Conservation (phyloP, 2,113 vertebrate genomes). For the Lagopus leucura region DNA sequence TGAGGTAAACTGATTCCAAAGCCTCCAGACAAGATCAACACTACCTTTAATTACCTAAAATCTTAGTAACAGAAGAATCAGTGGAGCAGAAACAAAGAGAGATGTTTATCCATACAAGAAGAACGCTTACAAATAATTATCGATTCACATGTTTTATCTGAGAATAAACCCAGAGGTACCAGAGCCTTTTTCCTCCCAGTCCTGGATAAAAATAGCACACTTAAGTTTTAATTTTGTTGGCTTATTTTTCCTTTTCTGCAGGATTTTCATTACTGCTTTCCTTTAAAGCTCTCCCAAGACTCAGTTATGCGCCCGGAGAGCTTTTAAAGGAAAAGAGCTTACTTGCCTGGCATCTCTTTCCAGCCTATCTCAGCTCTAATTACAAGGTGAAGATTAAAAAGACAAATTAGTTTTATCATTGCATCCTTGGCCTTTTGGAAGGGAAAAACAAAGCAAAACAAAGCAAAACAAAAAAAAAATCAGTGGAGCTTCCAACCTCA, state of each 20-base stretch:
- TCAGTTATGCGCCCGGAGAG: background rate
- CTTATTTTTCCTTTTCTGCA: constrained; percentile 55
- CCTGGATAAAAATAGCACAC: constrained; percentile 29
- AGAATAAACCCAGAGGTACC: background rate
- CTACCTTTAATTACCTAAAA: background rate
- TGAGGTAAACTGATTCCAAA: background rate
- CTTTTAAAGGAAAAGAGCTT: constrained; percentile 35
- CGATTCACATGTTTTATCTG: constrained; percentile 23
- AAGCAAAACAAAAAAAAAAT: background rate
- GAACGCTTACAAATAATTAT: background rate
- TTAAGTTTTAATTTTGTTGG: constrained; percentile 48
- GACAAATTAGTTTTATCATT: constrained; percentile 55
- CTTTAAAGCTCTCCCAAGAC: constrained; percentile 47
- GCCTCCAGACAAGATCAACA: background rate
- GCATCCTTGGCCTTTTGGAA: constrained; percentile 11
- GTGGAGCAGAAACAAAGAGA: background rate
- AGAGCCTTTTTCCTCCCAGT: background rate
- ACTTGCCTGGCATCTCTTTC: background rate
- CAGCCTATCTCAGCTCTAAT: constrained; percentile 36
- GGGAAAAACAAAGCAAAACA: background rate
- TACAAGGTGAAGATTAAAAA: constrained; percentile 49
- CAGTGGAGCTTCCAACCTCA: background rate
- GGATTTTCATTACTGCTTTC: constrained; percentile 52
- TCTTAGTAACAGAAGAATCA: background rate
- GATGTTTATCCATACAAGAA: background rate